Evolutionary conservation across 2,888 invertebrate species (phyloP), one percentile per base, ranked within the genome.

Genomic region (Calameuta filiformis): DNA sequence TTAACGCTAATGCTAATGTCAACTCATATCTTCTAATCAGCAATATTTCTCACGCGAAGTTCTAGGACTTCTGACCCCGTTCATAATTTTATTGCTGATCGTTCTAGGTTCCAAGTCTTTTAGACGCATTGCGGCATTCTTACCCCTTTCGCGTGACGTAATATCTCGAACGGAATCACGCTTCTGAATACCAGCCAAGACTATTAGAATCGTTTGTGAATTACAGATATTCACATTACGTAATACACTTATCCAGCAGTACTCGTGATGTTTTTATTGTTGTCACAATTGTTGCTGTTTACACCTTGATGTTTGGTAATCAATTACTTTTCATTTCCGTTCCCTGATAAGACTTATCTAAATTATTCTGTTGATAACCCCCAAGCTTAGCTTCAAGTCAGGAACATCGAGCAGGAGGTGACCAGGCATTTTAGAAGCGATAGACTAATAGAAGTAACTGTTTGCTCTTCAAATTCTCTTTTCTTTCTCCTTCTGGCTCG

Each of bases 381-480:
- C 9, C 56, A 23, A 56, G 2, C 23, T 2, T 56, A 56, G 1
- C 56, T 23, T 23, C 23, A 9, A 56, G 56, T 56, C 23, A 56
- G 56, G 56, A 2, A 56, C 40, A 6, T 40, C 23, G 1, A 40
- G 4, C 56, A 23, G 9, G 0, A 56, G 23, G 23, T 56, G 23
- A 23, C 23, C 56, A 23, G 56, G 1, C 23, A 23, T 23, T 23
- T 6, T 23, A 56, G 56, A 56, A 56, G 23, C 23, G 9, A 56
- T 2, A 23, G 23, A 23, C 23, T 56, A 56, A 23, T 15, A 68
- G 56, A 73, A 77, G 35, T 68, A 35, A 73, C 76, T 73, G 68
- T 68, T 73, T 77, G 30, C 30, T 35, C 68, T 76, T 34, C n/a
- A 73, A 69, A 73, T 73, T 40, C 12, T 35, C 31, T 30, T 33